Conservation (phyloP, 2,888 invertebrate species). For the Ischnura elegans region DNA sequence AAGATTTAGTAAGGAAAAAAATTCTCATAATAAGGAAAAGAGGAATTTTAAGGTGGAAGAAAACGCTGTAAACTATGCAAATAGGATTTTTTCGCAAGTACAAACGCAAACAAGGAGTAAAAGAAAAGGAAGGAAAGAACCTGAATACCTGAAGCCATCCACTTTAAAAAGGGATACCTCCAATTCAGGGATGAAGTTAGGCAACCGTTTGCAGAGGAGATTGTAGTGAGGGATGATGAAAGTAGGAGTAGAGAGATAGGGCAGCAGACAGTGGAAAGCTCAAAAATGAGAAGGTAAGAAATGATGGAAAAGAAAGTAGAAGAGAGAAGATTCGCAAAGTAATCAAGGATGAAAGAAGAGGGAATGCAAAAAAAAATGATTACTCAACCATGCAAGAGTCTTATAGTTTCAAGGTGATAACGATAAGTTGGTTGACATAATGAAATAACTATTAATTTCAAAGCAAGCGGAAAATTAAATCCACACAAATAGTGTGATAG, state of each 20-base stretch:
- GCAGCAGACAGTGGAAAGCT: background rate
- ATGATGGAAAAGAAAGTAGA: background rate
- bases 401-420: no score
- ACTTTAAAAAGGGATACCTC: background rate
- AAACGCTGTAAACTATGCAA: background rate
- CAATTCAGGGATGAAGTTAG: background rate
- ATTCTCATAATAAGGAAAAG: background rate
- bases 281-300: background rate
- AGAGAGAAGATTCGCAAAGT: background rate
- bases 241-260: background rate
- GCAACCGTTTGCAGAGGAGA: background rate
- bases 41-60: background rate
- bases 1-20: no score
- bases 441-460: no score
- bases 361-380: no score
- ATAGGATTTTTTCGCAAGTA: background rate
- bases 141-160: background rate
- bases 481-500: no score
- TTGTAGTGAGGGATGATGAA: background rate
- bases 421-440: no score
- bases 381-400: no score
- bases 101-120: background rate
- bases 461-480: no score
- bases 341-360: background rate
- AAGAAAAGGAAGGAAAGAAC: background rate